Evolutionary conservation across 2,888 invertebrate genomes (phyloP), one percentile per base, ranked within the genome.

Genomic region (Catocala sponsa): DNA sequence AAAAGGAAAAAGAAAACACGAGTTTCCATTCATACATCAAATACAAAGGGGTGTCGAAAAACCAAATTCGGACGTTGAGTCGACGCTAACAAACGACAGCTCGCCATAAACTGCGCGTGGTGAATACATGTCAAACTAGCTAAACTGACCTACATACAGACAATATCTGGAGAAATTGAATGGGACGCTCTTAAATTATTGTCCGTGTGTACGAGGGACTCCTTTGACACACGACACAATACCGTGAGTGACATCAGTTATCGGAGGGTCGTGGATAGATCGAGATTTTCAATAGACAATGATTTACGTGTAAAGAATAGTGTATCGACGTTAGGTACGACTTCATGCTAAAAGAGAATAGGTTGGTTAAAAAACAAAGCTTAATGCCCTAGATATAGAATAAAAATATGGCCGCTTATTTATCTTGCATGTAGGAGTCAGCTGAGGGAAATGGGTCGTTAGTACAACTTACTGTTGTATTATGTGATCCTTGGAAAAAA

Each of bases 171-270:
- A 66, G 72, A 71, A 76, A 82, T 83, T 84, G 80, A 82, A 84
- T 85, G 75, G 81, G 71, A 73, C 72, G 71, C 74, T 79, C 85
- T 82, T 84, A 84, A 87, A 86, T 86, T 83, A 84, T 85, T 84
- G 85, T 84, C 76, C 79, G 67, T 68, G 61, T 63, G 66, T 71
- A 76, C 76, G 65, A 61, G 68, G 61, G 68, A 55, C 66, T 74
- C 75, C 76, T 76, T 76, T 78, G 79, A 82, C 77, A 79, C 67
- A 70, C 61, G 71, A 59, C 56, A 86, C 83, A 86, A 86, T 84
- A 74, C 70, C 62, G 57, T 74, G 80, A 81, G 76, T 83, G 79
- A 77, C 76, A 78, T 84, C 82, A 82, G 75, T 74, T 84, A 83
- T 84, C 78, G 76, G 74, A 53, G 75, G 68, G 72, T 70, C 73